Conservation (phyloP, 1,140 invertebrate genomes). For the Drosophila sechellia region DNA sequence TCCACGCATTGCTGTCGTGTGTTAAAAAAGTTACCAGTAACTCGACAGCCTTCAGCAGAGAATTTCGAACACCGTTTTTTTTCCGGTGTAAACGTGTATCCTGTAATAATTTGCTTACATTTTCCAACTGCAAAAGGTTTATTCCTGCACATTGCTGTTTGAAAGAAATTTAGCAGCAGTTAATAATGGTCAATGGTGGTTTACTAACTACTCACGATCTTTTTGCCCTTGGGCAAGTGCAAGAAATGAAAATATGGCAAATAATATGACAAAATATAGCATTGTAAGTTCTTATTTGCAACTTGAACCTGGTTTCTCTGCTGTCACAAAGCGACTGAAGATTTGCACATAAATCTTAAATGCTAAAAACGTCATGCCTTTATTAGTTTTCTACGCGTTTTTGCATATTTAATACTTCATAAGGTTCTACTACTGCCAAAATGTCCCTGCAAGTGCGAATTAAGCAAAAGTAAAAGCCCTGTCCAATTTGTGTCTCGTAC, state of each 20-base stretch:
- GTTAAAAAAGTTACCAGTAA: constrained; percentile 3
- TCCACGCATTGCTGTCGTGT: not conserved
- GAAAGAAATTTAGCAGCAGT: not conserved
- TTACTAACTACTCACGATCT: not conserved
- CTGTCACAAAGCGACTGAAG: not conserved
- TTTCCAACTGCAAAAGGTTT: not conserved
- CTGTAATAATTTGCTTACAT: not conserved
- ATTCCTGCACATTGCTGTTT: not conserved
- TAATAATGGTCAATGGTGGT: not conserved
- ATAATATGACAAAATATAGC: not conserved
- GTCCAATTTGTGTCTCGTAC: constrained; percentile 35
- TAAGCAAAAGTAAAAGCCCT: constrained; percentile 39
- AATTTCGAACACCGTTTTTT: not conserved
- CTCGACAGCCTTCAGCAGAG: not conserved
- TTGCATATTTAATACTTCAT: no score
- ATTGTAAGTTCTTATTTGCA: not conserved
- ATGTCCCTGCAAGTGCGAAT: not conserved
- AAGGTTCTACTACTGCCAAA: not conserved
- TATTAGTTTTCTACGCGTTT: no score
- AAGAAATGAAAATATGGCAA: not conserved
- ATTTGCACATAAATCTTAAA: not conserved
- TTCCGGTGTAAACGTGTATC: constrained; percentile 4
- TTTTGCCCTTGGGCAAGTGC: not conserved
- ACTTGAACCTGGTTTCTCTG: not conserved
- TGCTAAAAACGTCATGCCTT: not conserved